Base-by-base conservation (phyloP, 2,888 invertebrate species). In the Dolomedes plantarius region DNA sequence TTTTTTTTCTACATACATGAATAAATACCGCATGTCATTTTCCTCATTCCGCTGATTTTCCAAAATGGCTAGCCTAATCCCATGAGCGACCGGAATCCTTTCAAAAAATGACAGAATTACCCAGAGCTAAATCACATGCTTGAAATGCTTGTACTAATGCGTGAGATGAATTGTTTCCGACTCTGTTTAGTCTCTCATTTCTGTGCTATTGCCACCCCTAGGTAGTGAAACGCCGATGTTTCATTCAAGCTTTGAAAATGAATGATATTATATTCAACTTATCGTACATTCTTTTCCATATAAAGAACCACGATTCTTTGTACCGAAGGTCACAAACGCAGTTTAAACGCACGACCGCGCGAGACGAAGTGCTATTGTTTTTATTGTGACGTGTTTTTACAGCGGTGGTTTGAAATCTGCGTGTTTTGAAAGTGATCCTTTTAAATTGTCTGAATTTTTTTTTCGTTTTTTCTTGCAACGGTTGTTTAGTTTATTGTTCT, bases 291-390 rank as follows among this genome's bases (percentile, higher is more conserved):
- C 23, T 75, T 65, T 75, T 75, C 64, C 64, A 65, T 41, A 75
- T 75, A 69, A 77, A 77, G 69, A 19, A 77, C 50, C 27, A 23
- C 50, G 23, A 68, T 77, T 69, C 77, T 69, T 36, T 56, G 68
- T 50, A 36, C 50, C 23, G 36, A 77, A 69, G 68, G 68, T 23
- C 68, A 9, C 65, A 31, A 50, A 46, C 50, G 67, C 39, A 68
- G 67, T 68, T 76, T 76, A 41, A 67, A 76, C 76, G 76, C 76
- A 67, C 76, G 67, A 67, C 50, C 50, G 77, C 31, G 7, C 32
- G 16, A 23, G 41, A 27, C 56, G 3, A 31, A 62, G 46, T 13
- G 27, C 69, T 28, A 77, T 77, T 77, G 77, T 77, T 68, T 77
- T 56, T n/a, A 32, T n/a, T 23, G 2, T 31, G 36, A 6, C 46